Conservation (phyloP, 2,797 vertebrate genomes). For the Chelon auratus region DNA sequence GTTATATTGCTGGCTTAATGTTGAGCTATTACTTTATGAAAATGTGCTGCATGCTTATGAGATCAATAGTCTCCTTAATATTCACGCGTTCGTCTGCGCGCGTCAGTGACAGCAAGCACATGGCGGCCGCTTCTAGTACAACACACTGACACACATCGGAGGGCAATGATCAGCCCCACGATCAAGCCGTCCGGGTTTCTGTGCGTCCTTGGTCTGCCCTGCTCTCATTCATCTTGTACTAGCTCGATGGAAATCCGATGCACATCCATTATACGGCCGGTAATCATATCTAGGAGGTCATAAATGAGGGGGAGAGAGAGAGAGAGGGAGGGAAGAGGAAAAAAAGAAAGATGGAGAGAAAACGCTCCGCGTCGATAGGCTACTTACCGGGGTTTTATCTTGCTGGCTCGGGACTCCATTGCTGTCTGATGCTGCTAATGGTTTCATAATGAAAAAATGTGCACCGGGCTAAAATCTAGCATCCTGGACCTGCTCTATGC, state of each 20-base stretch:
- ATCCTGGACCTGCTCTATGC: slow-evolving; percentile 85
- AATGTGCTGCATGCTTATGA: not conserved
- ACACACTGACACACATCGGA: slow-evolving; percentile 81
- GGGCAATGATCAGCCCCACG: slow-evolving; percentile 41
- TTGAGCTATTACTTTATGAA: not conserved
- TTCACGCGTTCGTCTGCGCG: slow-evolving; percentile 36
- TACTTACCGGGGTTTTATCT: slow-evolving; percentile 98
- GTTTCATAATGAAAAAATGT: slow-evolving; percentile 97
- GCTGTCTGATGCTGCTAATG: slow-evolving; percentile 94
- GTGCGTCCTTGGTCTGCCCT: slow-evolving; percentile 57
- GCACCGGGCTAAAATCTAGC: slow-evolving; percentile 89
- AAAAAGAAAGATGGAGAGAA: slow-evolving; percentile 24
- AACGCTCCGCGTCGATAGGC: slow-evolving; percentile 59
- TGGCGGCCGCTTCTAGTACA: slow-evolving; percentile 74
- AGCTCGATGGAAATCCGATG: slow-evolving; percentile 75
- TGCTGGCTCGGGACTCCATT: slow-evolving; percentile 98
- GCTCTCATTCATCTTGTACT: slow-evolving; percentile 64
- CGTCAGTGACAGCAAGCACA: slow-evolving; percentile 75
- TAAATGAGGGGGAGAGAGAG: slow-evolving; percentile 48
- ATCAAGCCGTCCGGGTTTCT: slow-evolving; percentile 20
- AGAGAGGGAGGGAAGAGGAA: not conserved
- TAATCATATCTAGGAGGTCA: slow-evolving; percentile 73
- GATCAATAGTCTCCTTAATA: slow-evolving; percentile 4
- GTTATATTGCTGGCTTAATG: no score
- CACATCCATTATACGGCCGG: slow-evolving; percentile 66